phyloP scores from a whole-genome alignment of 2,888 invertebrate genomes.

The Dynastes grantii region DNA sequence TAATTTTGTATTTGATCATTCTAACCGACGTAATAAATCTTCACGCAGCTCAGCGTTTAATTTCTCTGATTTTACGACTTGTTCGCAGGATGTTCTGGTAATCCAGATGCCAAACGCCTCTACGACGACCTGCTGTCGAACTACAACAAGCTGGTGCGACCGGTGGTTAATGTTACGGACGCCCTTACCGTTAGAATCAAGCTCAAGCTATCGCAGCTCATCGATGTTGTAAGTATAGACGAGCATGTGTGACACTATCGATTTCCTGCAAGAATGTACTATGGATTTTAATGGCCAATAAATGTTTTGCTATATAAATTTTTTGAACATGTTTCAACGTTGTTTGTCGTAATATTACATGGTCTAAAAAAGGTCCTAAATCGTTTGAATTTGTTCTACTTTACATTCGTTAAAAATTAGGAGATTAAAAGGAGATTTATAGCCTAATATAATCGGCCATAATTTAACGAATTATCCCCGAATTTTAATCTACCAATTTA shows the following conservation, averaged over 20 bases:
- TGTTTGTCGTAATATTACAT: no score
- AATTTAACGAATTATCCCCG: not conserved
- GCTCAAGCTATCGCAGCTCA: conserved; percentile 89
- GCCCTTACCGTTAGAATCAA: conserved; percentile 90
- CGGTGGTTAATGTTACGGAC: conserved; percentile 89
- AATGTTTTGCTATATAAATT: no score
- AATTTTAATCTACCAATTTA: no score
- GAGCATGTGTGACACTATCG: not conserved
- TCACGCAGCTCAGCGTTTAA: not conserved
- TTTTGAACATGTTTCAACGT: no score
- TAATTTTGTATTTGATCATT: no score
- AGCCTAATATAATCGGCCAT: no score
- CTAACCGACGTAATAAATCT: not conserved
- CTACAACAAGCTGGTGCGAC: conserved; percentile 91
- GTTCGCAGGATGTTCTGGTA: conserved; percentile 85
- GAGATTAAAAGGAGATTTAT: no score
- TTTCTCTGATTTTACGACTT: conserved; percentile 50
- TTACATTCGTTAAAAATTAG: no score
- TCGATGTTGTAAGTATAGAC: conserved; percentile 84
- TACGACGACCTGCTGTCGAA: conserved; percentile 90
- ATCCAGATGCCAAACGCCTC: conserved; percentile 90
- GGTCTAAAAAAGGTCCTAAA: no score
- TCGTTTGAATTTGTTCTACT: no score
- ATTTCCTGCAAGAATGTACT: conserved; percentile 3
- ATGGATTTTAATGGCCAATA: no score